Percentiles rank a stretch among this genome's conserved stretches.
These are phyloP conservation scores for Neuroterus valhalla DNA, from an alignment of 1,140 invertebrate genomes.

Conservation along the genomic window DNA sequence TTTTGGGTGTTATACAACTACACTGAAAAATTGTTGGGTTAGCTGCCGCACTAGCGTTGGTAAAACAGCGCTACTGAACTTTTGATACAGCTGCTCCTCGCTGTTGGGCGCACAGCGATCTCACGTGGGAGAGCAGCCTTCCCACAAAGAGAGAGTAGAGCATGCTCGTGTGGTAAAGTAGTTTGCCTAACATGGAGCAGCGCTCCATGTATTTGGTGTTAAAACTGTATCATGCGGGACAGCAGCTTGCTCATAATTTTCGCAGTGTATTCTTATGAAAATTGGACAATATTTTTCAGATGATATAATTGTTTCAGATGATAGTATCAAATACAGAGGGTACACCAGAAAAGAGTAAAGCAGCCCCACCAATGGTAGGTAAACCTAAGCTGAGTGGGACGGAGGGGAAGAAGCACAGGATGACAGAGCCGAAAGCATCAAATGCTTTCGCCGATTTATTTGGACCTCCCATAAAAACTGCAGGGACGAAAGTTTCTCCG, in stretches of 20 bases:
- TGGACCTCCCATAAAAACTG: slow-evolving; percentile 85
- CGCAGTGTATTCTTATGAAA: slow-evolving; percentile 10
- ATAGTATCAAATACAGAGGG: slow-evolving; percentile 59
- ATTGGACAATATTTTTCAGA: background rate
- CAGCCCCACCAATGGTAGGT: slow-evolving; percentile 74
- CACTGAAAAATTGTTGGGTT: too few relatives aligned
- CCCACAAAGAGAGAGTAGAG: too few relatives aligned
- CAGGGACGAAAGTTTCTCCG: slow-evolving; percentile 76
- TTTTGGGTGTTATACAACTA: too few relatives aligned
- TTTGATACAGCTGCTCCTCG: too few relatives aligned
- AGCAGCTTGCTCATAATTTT: background rate
- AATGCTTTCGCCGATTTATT: slow-evolving; percentile 86
- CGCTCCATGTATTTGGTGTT: too few relatives aligned
- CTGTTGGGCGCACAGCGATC: too few relatives aligned
- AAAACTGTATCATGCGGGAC: too few relatives aligned
- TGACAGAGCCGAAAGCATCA: slow-evolving; percentile 78
- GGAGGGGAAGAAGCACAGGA: slow-evolving; percentile 78
- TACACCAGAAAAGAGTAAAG: slow-evolving; percentile 65
- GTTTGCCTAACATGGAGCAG: too few relatives aligned
- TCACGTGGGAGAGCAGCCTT: too few relatives aligned
- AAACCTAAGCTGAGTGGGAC: slow-evolving; percentile 81
- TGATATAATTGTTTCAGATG: slow-evolving; percentile 52
- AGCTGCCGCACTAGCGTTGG: too few relatives aligned
- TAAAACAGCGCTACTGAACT: too few relatives aligned
- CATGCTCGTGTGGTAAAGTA: too few relatives aligned